phyloP scores from a whole-genome alignment of 2,797 vertebrate species.

The Parauchenoglanis punctatus region DNA sequence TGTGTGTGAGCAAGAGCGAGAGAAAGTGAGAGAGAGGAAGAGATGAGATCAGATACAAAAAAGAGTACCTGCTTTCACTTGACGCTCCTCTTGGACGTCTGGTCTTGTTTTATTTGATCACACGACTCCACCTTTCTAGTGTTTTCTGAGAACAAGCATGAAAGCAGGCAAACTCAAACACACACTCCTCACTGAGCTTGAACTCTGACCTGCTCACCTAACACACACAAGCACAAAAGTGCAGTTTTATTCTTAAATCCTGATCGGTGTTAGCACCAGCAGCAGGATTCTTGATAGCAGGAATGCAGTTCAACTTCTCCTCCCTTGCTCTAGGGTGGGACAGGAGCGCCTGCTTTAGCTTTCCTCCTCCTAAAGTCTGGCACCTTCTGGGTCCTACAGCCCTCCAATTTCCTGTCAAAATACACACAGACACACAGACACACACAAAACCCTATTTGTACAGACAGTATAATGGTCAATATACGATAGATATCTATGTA shows the following conservation, averaged over 20 bases:
- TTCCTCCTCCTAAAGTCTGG: constrained; percentile 52
- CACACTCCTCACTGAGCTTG: background rate
- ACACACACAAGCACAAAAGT: background rate
- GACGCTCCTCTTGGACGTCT: constrained; percentile 25
- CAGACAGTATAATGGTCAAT: background rate
- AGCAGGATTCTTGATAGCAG: constrained; percentile 31
- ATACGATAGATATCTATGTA: too few relatives aligned
- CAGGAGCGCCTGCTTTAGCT: constrained; percentile 65
- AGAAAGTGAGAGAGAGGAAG: background rate
- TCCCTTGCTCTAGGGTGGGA: constrained; percentile 68
- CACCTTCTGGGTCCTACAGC: constrained; percentile 73
- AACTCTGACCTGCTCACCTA: background rate
- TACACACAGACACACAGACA: background rate
- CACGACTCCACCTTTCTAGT: constrained; percentile 27
- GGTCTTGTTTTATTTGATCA: constrained; percentile 38
- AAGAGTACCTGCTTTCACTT: constrained; percentile 60
- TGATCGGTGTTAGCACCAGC: background rate
- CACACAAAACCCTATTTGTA: background rate
- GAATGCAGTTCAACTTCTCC: constrained; percentile 73
- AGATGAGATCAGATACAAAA: too few relatives aligned
- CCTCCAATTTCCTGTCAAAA: background rate
- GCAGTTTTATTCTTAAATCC: background rate
- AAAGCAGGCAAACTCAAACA: constrained; percentile 3
- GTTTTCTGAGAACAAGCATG: constrained; percentile 23
- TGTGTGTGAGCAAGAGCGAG: background rate